Percentiles rank a stretch among this genome's conserved stretches.
phyloP scores from a whole-genome alignment of 2,113 vertebrate genomes.

The Balaeniceps rex region DNA sequence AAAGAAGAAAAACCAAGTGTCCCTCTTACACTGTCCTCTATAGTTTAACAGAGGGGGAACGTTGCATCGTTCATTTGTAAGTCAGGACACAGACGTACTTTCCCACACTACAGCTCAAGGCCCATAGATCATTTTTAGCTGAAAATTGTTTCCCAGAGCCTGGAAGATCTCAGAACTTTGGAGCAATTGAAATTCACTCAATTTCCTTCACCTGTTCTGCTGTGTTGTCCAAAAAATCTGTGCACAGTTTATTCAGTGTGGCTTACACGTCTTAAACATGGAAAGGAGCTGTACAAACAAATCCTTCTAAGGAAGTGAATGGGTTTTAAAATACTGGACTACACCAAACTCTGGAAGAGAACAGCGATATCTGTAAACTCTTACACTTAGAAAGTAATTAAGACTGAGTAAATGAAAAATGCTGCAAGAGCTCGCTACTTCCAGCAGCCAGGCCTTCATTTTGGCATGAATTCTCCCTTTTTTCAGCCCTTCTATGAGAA shows the following conservation, averaged over 20 bases:
- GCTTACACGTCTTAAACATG: background rate
- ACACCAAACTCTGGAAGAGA: background rate
- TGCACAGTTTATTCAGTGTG: background rate
- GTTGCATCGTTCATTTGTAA: background rate
- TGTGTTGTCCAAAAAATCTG: background rate
- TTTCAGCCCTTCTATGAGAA: background rate
- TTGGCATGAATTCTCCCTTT: background rate
- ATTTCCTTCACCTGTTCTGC: slow-evolving; percentile 30
- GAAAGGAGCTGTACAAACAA: slow-evolving; percentile 26
- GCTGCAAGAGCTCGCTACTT: background rate
- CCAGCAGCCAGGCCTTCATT: background rate
- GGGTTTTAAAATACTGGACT: background rate
- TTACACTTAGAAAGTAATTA: background rate
- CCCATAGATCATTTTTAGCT: background rate
- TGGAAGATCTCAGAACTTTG: slow-evolving; percentile 10
- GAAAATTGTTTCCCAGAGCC: background rate
- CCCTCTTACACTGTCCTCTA: background rate
- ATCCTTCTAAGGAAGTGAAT: slow-evolving; percentile 27
- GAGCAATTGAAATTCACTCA: slow-evolving; percentile 6
- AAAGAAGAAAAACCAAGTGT: background rate
- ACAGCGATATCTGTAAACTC: background rate
- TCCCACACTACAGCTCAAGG: background rate
- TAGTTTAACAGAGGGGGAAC: background rate
- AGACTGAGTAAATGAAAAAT: slow-evolving; percentile 2
- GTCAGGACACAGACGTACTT: background rate